Percentiles rank a stretch among this genome's conserved stretches.
Conservation (phyloP, 1,140 invertebrate genomes). For the Propsilocerus akamusi region DNA sequence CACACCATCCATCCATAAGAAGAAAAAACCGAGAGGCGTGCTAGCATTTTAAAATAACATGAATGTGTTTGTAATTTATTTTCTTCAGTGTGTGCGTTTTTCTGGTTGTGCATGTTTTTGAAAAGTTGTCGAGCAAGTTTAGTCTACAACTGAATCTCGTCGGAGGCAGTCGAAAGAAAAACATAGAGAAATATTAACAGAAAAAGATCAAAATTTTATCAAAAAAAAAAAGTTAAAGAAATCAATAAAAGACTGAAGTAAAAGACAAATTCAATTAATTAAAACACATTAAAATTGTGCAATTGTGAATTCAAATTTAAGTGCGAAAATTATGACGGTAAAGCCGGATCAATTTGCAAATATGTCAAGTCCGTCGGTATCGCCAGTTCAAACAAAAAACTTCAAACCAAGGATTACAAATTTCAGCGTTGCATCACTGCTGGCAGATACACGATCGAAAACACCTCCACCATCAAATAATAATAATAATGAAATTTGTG, state of each 20-base stretch:
- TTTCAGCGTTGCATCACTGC: constrained; percentile 45
- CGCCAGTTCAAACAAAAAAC: constrained; percentile 17
- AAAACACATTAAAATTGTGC: neutral
- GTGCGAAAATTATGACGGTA: neutral
- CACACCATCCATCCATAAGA: too few relatives aligned
- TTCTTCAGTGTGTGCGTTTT: neutral
- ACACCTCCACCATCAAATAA: constrained; percentile 13
- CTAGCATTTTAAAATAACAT: too few relatives aligned
- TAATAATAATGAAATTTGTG: constrained; percentile 5
- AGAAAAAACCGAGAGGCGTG: too few relatives aligned
- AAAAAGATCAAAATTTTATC: neutral
- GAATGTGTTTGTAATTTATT: neutral
- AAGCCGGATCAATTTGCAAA: constrained; percentile 7
- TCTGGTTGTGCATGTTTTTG: too few relatives aligned
- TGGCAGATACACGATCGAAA: constrained; percentile 38
- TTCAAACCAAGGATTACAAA: constrained; percentile 33
- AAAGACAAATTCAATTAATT: neutral
- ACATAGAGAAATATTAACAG: neutral
- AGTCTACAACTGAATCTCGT: too few relatives aligned
- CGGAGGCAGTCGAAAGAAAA: neutral
- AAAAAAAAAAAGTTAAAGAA: neutral
- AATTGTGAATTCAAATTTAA: neutral
- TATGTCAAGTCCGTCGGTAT: constrained; percentile 27
- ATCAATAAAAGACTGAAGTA: neutral
- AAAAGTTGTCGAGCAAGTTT: too few relatives aligned